These are phyloP conservation scores for Parazoanthus darwini DNA, from an alignment of 92 coral and sea anemone species.

Conservation along the genomic window DNA sequence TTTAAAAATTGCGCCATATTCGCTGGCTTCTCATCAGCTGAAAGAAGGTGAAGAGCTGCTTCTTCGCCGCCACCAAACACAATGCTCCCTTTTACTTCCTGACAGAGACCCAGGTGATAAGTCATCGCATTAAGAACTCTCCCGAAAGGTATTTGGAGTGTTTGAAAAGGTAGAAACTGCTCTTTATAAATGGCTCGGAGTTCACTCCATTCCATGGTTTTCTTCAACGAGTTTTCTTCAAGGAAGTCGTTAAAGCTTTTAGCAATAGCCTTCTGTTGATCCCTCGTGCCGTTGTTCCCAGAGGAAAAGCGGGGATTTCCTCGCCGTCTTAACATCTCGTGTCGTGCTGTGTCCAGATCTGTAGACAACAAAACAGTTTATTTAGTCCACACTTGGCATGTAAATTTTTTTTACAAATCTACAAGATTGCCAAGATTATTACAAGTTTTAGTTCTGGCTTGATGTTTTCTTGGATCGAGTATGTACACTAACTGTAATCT, in stretches of 20 bases:
- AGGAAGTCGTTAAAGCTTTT: conserved; percentile 44
- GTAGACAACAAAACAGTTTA: no score
- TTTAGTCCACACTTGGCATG: no score
- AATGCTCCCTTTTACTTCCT: conserved; percentile 49
- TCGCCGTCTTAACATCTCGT: background rate
- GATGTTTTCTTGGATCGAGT: no score
- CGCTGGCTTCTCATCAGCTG: conserved; percentile 32
- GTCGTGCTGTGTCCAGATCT: no score
- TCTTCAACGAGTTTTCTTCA: conserved; percentile 41
- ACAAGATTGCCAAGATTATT: no score
- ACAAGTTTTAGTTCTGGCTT: no score
- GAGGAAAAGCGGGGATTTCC: background rate
- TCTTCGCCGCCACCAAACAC: conserved; percentile 73
- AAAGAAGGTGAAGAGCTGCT: conserved; percentile 65
- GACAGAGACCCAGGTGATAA: conserved; percentile 63
- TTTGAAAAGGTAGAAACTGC: conserved; percentile 22
- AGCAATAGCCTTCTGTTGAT: conserved; percentile 25
- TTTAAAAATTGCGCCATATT: background rate
- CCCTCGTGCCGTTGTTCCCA: background rate
- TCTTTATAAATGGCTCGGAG: conserved; percentile 51
- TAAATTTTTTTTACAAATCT: no score
- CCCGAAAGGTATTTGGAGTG: conserved; percentile 24
- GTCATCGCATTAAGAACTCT: conserved; percentile 52
- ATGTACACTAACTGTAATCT: no score
- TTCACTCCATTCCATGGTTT: conserved; percentile 41